Base-by-base conservation (phyloP, 1,140 invertebrate species). In the Drosophila arizonae region DNA sequence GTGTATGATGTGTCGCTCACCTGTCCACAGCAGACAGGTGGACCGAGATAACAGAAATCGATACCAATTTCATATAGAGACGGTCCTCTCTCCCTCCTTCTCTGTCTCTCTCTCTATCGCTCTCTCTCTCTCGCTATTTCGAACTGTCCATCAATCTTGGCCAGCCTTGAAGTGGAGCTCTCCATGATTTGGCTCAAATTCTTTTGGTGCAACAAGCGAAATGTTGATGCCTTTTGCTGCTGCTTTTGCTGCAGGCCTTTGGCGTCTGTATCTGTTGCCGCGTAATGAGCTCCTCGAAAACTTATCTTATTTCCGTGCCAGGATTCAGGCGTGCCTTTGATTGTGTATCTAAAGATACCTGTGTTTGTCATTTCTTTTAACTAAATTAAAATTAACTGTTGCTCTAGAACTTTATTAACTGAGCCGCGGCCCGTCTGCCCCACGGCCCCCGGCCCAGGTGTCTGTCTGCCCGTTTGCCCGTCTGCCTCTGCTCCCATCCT, bases 321-420 rank as follows among this genome's bases (percentile, higher is more conserved):
- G 45, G 60, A 64, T 43, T 62, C 63, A 58, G 17, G 13, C 55
- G 17, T 52, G 28, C 11, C 4, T 46, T 15, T 43, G 26, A 55
- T 9, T 6, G 21, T 48, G 36, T n/a, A 46, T 11, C 50, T 46
- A 56, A 39, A 43, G 50, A 41, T 45, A 13, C 46, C 45, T 50
- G 51, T 45, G 41, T 33, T 48, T 30, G 57, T 46, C 66, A 76
- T 11, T 36, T 65, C 77, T 85, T 75, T 86, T 87, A 63, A 82
- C 79, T 81, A 81, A 86, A 86, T 87, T 79, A 79, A 87, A 87
- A 78, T 67, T 68, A 55, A 65, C 72, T 43, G 57, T 30, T 46
- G 81, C 58, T 52, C 68, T 51, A 80, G 66, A 71, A 87, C 81
- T 86, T 87, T 77, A 86, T 87, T 86, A 87, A 81, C 74, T 76